Evolutionary conservation across 2,888 invertebrate genomes (phyloP).

Genomic region (Neoascia interrupta): DNA sequence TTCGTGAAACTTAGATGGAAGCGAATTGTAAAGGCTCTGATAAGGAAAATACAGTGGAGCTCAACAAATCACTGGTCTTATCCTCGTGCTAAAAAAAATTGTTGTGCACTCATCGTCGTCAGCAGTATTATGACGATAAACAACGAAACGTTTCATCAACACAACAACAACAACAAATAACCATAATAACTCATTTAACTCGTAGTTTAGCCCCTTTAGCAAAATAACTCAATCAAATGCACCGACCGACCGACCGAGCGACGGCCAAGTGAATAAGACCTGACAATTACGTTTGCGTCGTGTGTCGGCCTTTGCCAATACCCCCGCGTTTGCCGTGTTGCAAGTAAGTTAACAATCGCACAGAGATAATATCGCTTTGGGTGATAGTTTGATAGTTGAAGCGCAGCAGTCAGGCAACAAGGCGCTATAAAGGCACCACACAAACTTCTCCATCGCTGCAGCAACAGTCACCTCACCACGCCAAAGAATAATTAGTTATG

Average conservation of each 20-base stretch:
- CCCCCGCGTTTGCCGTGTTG: slow-evolving; percentile 19
- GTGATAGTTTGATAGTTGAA: slow-evolving; percentile 69
- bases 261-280: slow-evolving; percentile 12
- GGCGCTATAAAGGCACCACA: not conserved
- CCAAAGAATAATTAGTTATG: slow-evolving; percentile 60
- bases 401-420: slow-evolving; percentile 50
- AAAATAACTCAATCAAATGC: slow-evolving; percentile 67
- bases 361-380: slow-evolving; percentile 67
- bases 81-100: slow-evolving; percentile 57
- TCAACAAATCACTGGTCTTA: too few species aligned
- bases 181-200: slow-evolving; percentile 69
- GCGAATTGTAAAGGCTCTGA: too few species aligned
- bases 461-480: slow-evolving; percentile 25
- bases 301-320: slow-evolving; percentile 3
- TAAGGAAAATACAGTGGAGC: too few species aligned
- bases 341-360: slow-evolving; percentile 40
- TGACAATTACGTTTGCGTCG: slow-evolving; percentile 40
- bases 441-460: not conserved
- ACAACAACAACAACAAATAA: slow-evolving; percentile 24
- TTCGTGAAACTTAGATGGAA: too few species aligned
- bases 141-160: not conserved
- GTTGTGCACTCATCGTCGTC: slow-evolving; percentile 1
- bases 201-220: slow-evolving; percentile 55
- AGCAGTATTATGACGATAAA: slow-evolving; percentile 46
- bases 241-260: not conserved